Base-by-base conservation (phyloP, 2,797 vertebrate species). In the Gadopsis bispinosus region DNA sequence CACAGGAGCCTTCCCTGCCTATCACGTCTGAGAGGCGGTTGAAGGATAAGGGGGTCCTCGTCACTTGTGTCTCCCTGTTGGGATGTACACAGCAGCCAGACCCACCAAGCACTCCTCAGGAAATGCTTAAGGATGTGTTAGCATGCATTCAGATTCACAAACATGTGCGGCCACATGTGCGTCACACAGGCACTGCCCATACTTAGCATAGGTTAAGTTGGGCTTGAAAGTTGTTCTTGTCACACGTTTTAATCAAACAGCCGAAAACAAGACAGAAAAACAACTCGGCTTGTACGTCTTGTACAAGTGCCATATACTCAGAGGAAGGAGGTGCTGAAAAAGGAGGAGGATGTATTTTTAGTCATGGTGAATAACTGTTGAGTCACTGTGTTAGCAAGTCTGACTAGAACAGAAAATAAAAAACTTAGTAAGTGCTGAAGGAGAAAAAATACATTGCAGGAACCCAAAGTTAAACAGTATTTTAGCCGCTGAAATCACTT, bases 381-480 rank as follows among this genome's bases (percentile, higher is more conserved):
- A 80, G 85, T 93, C 92, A 91, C 73, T 1, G 51, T 66, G 81
- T 88, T 86, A 92, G 84, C 45, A 89, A 89, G 67, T 78, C 75
- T 81, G 87, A 87, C 71, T 50, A 53, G 66, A 80, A 83, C 48
- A 78, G 69, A 85, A 79, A 89, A 86, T 74, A 73, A 76, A 83
- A 90, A 83, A 73, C 69, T 76, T 9, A 54, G 51, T 67, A 81
- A 61, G 73, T 5, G 60, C 65, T 62, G 63, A 83, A 81, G 35
- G 67, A 47, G 66, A 65, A 37, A 60, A 85, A 47, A 81, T 14
- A 58, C 62, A 75, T 69, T 16, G 41, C 69, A 83, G 74, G 41
- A 73, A 68, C 68, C 68, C 56, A 17, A 47, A 79, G 75, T 65
- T 63, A 61, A 85, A 75, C 50, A 64, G 47, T 22, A 65, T 81